Evolutionary conservation across 2,113 vertebrate genomes (phyloP).

Genomic region (Oreotragus oreotragus): DNA sequence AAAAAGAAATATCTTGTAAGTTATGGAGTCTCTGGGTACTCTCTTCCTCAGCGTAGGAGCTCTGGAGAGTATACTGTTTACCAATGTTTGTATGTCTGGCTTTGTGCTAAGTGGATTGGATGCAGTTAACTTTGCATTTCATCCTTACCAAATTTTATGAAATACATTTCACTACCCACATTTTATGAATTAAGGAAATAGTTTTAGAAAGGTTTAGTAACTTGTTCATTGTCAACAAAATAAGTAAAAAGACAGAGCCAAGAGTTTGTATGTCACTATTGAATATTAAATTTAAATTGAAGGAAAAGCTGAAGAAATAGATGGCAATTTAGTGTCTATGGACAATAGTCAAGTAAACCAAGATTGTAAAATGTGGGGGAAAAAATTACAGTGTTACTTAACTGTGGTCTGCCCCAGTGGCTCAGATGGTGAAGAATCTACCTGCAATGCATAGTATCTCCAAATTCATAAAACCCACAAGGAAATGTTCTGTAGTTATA

Average conservation of each 20-base stretch:
- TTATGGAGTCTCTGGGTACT: fast-evolving
- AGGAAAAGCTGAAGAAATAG: not conserved
- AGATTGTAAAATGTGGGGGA: not conserved
- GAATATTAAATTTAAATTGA: not conserved
- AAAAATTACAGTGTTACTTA: not conserved
- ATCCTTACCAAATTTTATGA: not conserved
- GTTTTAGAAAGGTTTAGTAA: not conserved
- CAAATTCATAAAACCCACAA: not conserved
- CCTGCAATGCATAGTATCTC: not conserved
- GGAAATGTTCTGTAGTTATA: not conserved
- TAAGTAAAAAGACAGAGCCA: not conserved
- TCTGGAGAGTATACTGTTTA: not conserved
- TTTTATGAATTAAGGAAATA: not conserved
- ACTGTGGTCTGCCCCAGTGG: not conserved
- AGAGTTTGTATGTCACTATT: not conserved
- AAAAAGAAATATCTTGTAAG: not conserved
- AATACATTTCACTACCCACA: not conserved
- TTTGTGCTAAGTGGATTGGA: not conserved
- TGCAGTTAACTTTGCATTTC: not conserved
- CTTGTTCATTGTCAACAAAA: not conserved
- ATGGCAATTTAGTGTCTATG: not conserved
- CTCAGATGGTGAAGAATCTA: not conserved
- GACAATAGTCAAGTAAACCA: not conserved
- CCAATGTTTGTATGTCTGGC: not conserved
- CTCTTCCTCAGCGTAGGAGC: not conserved